A percentile compares a stretch with the other conserved stretches of the same genome.
Evolutionary conservation across 2,888 invertebrate species (phyloP).

Genomic region (Conomelus anceps): DNA sequence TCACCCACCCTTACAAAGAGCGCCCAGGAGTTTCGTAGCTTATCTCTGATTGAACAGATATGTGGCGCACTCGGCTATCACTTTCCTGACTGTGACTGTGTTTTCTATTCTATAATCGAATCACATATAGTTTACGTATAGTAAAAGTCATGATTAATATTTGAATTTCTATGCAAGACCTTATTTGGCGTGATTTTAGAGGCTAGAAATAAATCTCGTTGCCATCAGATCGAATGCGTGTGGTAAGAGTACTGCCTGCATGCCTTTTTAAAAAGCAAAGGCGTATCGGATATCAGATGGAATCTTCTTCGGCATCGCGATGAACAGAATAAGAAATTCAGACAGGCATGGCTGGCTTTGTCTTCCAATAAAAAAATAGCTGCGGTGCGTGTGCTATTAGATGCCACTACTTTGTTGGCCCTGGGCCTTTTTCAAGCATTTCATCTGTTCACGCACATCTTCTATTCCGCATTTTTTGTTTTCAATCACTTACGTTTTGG

Average conservation of each 20-base stretch:
- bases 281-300: background rate
- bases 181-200: background rate
- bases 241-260: background rate
- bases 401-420: background rate
- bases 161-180: background rate
- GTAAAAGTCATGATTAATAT: background rate
- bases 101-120: too few relatives aligned
- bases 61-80: too few relatives aligned
- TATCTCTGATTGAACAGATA: too few relatives aligned
- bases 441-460: background rate
- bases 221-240: background rate
- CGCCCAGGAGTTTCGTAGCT: too few relatives aligned
- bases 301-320: background rate
- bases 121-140: too few relatives aligned
- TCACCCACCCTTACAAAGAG: too few relatives aligned
- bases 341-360: background rate
- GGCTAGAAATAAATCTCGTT: background rate
- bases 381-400: background rate
- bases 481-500: background rate
- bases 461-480: background rate
- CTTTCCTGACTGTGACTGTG: too few relatives aligned
- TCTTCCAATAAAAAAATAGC: background rate
- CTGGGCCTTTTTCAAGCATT: background rate
- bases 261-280: too few relatives aligned
- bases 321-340: background rate